Percentiles rank a stretch among this genome's conserved stretches.
Evolutionary conservation across 2,888 invertebrate genomes (phyloP).

Genomic region (Rhimphoctona megacephalus): DNA sequence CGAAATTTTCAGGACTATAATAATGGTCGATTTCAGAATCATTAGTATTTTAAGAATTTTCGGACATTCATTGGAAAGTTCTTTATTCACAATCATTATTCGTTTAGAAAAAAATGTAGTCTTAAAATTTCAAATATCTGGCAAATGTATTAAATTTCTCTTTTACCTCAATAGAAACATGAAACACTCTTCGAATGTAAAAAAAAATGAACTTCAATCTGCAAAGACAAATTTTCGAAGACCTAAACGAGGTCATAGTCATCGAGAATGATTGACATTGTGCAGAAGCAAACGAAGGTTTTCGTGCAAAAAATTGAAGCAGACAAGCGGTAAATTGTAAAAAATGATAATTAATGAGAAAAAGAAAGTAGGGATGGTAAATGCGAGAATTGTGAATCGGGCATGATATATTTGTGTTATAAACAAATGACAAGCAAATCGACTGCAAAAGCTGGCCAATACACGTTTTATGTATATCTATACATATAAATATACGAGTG

Average conservation of each 20-base stretch:
- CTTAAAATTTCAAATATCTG: neutral
- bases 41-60: neutral
- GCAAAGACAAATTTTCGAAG: constrained; percentile 24
- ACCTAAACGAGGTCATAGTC: constrained; percentile 44
- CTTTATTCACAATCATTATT: neutral
- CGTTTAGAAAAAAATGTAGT: neutral
- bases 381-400: constrained; percentile 56
- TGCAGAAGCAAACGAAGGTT: constrained; percentile 68
- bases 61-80: neutral
- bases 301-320: constrained; percentile 75
- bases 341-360: constrained; percentile 43
- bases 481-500: constrained; percentile 24
- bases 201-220: neutral
- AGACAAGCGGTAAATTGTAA: constrained; percentile 62
- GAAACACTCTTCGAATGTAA: neutral
- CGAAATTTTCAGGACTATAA: neutral
- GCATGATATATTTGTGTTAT: constrained; percentile 60
- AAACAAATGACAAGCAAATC: constrained; percentile 64
- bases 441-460: constrained; percentile 63
- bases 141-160: neutral
- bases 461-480: constrained; percentile 23
- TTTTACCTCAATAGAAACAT: neutral
- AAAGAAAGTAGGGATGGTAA: constrained; percentile 27
- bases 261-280: constrained; percentile 48
- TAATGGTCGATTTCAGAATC: neutral